Percentiles rank a stretch among this genome's conserved stretches.
These are phyloP conservation scores for Nannospalax galili DNA, from an alignment of 2,113 vertebrate genomes.

Conservation along the genomic window DNA sequence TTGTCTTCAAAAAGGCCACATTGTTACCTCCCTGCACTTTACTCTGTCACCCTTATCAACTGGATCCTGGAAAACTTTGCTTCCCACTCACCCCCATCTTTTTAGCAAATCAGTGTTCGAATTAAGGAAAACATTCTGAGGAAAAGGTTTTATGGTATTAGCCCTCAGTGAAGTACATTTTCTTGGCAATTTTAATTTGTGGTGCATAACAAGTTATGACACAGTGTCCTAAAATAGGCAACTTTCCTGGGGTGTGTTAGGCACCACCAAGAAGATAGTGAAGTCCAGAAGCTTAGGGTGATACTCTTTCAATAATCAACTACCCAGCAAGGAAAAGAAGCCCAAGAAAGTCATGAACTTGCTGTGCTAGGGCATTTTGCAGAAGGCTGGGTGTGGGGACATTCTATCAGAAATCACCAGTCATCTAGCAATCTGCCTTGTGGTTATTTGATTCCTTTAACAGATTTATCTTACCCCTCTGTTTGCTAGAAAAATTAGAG, in stretches of 20 bases:
- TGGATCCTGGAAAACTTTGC: background rate
- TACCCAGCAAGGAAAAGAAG: background rate
- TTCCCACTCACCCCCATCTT: background rate
- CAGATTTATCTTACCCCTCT: background rate
- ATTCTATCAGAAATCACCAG: background rate
- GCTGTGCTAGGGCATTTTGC: background rate
- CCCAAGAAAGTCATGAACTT: background rate
- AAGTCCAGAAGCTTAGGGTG: background rate
- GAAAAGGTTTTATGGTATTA: background rate
- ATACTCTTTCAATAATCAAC: background rate
- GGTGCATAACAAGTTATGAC: background rate
- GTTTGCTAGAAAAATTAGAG: background rate
- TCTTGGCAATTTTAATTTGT: background rate
- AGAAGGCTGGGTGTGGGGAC: background rate
- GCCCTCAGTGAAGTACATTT: background rate
- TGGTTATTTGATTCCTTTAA: background rate
- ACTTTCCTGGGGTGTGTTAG: background rate
- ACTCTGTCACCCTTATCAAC: background rate
- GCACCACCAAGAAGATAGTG: background rate
- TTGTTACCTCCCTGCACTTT: background rate
- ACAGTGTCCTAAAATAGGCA: background rate
- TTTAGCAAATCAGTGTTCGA: background rate
- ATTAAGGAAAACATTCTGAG: background rate
- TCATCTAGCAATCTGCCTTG: background rate
- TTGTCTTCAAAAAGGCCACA: background rate